These are phyloP conservation scores for Ametastegia equiseti DNA, from an alignment of 2,888 invertebrate genomes.

Conservation along the genomic window DNA sequence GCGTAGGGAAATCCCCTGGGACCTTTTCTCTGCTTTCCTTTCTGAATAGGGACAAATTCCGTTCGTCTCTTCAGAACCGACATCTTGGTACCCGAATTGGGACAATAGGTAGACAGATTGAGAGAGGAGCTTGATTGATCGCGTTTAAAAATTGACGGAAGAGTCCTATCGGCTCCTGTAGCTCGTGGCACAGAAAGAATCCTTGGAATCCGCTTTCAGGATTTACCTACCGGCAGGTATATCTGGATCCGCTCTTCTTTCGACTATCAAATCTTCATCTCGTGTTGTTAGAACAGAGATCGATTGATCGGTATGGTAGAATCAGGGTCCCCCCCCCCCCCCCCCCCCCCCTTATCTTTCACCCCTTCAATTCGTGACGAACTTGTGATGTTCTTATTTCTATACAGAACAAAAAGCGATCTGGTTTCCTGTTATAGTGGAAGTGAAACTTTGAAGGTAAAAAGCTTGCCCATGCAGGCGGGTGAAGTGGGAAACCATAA, in stretches of 20 bases:
- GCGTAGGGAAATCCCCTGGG: neutral
- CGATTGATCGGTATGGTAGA: neutral
- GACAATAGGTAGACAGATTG: constrained; percentile 31
- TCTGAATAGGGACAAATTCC: neutral
- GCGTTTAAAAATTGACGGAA: constrained; percentile 30
- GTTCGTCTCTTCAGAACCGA: neutral
- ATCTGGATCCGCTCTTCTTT: neutral
- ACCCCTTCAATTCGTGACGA: neutral
- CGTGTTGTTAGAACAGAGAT: neutral
- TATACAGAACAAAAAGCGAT: too few species aligned
- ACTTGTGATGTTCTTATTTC: neutral
- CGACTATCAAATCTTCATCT: neutral
- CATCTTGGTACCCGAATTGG: neutral
- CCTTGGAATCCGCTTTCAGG: neutral
- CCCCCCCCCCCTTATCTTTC: too few species aligned
- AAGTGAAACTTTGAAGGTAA: neutral
- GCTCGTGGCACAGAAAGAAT: neutral
- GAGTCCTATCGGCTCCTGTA: constrained; percentile 10
- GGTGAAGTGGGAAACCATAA: neutral
- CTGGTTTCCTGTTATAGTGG: neutral
- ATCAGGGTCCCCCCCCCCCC: too few species aligned
- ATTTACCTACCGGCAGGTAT: neutral
- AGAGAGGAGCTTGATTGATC: constrained; percentile 33
- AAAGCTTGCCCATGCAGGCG: too few species aligned
- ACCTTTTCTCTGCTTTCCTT: neutral